Conservation (phyloP, 2,797 vertebrate genomes). For the Gymnoscopelus braueri region DNA sequence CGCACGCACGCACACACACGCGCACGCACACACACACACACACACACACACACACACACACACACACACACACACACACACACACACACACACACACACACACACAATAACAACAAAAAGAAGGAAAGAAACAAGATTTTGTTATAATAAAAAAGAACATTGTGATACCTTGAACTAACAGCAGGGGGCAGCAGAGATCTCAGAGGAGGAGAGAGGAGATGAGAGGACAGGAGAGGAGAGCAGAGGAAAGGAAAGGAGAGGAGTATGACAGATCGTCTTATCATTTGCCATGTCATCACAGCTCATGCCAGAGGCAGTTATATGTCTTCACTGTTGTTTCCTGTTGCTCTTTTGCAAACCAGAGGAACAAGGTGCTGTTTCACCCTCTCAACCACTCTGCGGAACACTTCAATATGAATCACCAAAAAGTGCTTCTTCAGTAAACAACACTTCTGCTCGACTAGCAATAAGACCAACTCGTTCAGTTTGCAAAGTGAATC, state of each 20-base stretch:
- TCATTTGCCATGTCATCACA: slow-evolving; percentile 31
- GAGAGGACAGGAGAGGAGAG: slow-evolving; percentile 1
- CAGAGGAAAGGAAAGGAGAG: slow-evolving; percentile 45
- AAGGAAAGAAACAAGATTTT: neutral
- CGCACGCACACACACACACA: slow-evolving; percentile 15
- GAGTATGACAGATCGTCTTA: slow-evolving; percentile 41
- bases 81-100: neutral
- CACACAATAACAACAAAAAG: neutral
- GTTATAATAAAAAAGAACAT: neutral
- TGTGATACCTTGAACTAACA: slow-evolving; percentile 29
- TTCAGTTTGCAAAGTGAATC: neutral
- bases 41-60: slow-evolving; percentile 1
- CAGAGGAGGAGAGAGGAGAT: neutral
- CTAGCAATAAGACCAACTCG: neutral
- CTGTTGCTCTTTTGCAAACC: slow-evolving; percentile 12
- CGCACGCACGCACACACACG: neutral
- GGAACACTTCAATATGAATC: neutral
- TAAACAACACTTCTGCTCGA: neutral
- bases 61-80: neutral
- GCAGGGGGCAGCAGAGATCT: slow-evolving; percentile 51
- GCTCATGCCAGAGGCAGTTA: slow-evolving; percentile 24
- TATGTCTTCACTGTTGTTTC: slow-evolving; percentile 23
- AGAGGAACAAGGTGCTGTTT: neutral
- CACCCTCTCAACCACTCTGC: too few relatives aligned
- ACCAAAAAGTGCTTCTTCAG: slow-evolving; percentile 10